phyloP scores from a whole-genome alignment of 2,113 vertebrate species.

The Alosa alosa region DNA sequence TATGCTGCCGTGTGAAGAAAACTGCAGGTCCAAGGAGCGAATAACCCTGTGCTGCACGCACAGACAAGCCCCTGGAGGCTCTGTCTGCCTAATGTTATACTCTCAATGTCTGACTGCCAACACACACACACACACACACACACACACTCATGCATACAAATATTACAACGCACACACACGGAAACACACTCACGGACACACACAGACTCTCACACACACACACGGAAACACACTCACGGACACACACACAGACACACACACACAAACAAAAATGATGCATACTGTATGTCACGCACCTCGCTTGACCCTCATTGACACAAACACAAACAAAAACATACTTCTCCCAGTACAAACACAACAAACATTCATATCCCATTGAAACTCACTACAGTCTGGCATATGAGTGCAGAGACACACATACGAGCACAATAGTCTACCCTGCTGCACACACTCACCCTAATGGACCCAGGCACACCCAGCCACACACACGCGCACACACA shows the following conservation, averaged over 20 bases:
- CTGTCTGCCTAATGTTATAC: background rate
- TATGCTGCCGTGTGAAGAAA: constrained; percentile 1
- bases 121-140: background rate
- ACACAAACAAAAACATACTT: background rate
- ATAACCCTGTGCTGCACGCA: constrained; percentile 17
- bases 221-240: background rate
- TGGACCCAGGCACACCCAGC: background rate
- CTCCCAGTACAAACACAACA: background rate
- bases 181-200: background rate
- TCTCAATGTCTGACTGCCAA: background rate
- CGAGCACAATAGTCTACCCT: background rate
- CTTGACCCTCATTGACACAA: background rate
- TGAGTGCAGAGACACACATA: background rate
- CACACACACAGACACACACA: background rate
- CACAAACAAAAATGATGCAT: background rate
- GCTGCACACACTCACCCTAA: background rate
- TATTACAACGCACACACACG: background rate
- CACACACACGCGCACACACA: background rate
- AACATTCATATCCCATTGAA: background rate
- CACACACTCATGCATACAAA: too few relatives aligned
- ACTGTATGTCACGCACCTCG: background rate
- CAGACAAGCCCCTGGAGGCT: background rate
- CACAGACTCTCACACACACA: background rate
- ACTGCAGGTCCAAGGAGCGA: constrained; percentile 22
- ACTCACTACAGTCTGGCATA: background rate